Percentiles rank a stretch among this genome's conserved stretches.
These are phyloP conservation scores for Phenganax subtilis DNA, from an alignment of 92 coral and sea anemone species.

Conservation along the genomic window DNA sequence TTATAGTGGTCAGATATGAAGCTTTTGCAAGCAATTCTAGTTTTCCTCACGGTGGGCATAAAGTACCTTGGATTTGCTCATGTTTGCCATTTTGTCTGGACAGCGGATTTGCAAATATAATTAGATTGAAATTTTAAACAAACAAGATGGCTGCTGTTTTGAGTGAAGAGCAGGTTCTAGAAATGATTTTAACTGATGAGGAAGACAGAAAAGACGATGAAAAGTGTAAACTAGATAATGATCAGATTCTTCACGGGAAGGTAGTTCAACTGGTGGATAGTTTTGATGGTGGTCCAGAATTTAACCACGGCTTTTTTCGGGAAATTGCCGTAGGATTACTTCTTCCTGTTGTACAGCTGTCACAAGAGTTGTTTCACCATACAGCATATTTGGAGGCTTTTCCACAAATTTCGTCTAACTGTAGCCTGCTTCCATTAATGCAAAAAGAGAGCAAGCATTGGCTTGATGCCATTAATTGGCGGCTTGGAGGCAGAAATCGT, in stretches of 20 bases:
- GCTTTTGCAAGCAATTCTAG: slow-evolving; percentile 23
- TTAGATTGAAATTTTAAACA: background rate
- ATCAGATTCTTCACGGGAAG: background rate
- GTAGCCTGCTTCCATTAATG: slow-evolving; percentile 1
- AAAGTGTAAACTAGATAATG: background rate
- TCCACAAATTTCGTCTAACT: background rate
- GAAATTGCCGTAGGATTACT: background rate
- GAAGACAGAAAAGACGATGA: background rate
- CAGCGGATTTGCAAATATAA: background rate
- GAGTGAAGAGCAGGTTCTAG: background rate
- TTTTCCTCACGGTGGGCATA: slow-evolving; percentile 30
- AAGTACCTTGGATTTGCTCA: background rate
- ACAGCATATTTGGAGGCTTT: background rate
- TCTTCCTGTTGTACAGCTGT: background rate
- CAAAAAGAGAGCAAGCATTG: slow-evolving; percentile 41
- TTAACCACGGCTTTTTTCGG: slow-evolving; percentile 9
- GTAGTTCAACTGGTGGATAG: background rate
- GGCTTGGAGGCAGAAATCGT: slow-evolving; percentile 41
- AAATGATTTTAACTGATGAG: background rate
- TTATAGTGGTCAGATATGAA: background rate
- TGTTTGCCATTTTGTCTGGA: slow-evolving; percentile 2
- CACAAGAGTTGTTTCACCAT: background rate
- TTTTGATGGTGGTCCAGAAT: slow-evolving; percentile 8
- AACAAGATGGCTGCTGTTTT: background rate
- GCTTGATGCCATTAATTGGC: slow-evolving; percentile 40